Base-by-base conservation (phyloP, 2,113 vertebrate species). In the Scortum barcoo region DNA sequence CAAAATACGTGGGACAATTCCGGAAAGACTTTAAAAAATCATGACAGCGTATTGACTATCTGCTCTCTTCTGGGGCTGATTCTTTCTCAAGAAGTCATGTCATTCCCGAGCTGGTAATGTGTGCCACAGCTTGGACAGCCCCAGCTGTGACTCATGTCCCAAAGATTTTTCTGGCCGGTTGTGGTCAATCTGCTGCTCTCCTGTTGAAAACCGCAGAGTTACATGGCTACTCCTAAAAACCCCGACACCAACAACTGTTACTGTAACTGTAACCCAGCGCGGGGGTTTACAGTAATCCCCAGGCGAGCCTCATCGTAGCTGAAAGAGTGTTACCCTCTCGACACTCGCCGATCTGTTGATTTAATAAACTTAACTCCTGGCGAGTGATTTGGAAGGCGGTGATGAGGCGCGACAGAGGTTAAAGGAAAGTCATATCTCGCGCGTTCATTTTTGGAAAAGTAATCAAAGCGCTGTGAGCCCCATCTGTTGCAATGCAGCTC, bases 71-170 rank as follows among this genome's bases (percentile, higher is more conserved):
- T 56, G 69, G 24, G 38, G 42, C 68, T 0, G 33, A 68, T 22
- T 44, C 6, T 80, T 66, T 71, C 61, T 42, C 20, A 44, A 62
- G 20, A 74, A 76, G 44, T 76, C 65, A 7, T 53, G 63, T 74
- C 62, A 22, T 78, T 75, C 36, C 71, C 71, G 44, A 76, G 53
- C 83, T 90, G 89, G 88, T 85, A 84, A 89, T 89, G 73, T 71
- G 81, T 80, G 73, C 78, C 82, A 57, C 76, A 63, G 84, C 80
- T 78, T 80, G 72, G 78, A 87, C 69, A 20, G 78, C 69, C 76
- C 61, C 24, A n/a, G 33, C 56, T 62, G 60, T 94, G 93, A 94
- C 85, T 94, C 91, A 91, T 76, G 62, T 80, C 82, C 63, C 40
- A 86, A 81, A 84, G 77, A 90, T 88, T 83, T 88, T 69, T 86